Evolutionary conservation across 2,888 invertebrate genomes (phyloP).

Genomic region (Byasa hedistus): DNA sequence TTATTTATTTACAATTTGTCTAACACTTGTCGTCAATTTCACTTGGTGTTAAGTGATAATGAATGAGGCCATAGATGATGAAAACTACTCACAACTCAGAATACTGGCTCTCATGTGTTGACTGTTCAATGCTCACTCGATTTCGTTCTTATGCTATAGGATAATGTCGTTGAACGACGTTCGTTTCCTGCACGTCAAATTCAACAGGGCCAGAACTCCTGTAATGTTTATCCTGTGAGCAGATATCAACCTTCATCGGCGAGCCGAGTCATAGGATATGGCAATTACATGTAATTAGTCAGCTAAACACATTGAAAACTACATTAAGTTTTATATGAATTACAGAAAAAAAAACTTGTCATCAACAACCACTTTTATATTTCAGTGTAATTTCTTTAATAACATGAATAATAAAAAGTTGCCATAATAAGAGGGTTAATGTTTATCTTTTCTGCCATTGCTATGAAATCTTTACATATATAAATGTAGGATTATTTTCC

Average conservation of each 20-base stretch:
- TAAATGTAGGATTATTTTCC: neutral
- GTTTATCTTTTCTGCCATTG: neutral
- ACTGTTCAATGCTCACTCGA: neutral
- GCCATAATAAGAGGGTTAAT: neutral
- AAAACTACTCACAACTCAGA: no score
- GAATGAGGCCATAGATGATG: no score
- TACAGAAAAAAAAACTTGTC: neutral
- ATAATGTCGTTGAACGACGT: conserved; percentile 13
- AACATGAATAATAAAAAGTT: neutral
- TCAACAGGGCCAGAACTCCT: conserved; percentile 12
- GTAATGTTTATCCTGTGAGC: conserved; percentile 11
- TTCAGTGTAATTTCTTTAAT: neutral
- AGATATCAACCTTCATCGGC: conserved; percentile 13
- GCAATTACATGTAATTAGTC: conserved; percentile 21
- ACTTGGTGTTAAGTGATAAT: no score
- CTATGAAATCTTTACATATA: neutral
- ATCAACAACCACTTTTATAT: neutral
- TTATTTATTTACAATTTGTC: no score
- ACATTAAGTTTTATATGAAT: conserved; percentile 7
- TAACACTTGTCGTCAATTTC: no score
- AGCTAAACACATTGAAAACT: conserved; percentile 20
- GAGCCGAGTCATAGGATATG: conserved; percentile 5
- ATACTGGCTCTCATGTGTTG: neutral
- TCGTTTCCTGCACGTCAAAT: conserved; percentile 15
- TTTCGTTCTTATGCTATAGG: conserved; percentile 19